These are phyloP conservation scores for Brachynemurus nebulosus DNA, from an alignment of 2,888 invertebrate genomes.

Conservation along the genomic window DNA sequence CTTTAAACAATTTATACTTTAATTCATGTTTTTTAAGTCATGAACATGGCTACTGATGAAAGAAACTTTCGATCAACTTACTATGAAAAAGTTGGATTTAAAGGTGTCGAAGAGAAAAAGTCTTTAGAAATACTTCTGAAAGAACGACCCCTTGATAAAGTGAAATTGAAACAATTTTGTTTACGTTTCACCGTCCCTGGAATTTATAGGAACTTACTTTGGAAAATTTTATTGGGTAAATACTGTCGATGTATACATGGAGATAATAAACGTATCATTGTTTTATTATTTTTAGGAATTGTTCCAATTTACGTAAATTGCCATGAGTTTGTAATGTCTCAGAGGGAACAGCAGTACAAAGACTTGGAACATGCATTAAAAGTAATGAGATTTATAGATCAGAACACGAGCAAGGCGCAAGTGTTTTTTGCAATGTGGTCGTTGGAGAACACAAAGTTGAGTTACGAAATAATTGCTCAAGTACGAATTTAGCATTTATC, in stretches of 20 bases:
- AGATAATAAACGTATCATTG: too few species aligned
- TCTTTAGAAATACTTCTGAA: constrained; percentile 78
- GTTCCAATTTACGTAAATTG: constrained; percentile 64
- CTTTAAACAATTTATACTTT: too few species aligned
- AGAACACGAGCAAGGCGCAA: constrained; percentile 48
- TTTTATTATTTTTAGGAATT: constrained; percentile 59
- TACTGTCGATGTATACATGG: too few species aligned
- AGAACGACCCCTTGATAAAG: constrained; percentile 66
- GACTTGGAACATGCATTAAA: constrained; percentile 58
- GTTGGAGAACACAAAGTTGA: constrained; percentile 54
- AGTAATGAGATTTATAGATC: constrained; percentile 49
- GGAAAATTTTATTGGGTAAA: constrained; percentile 72
- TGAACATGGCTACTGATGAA: constrained; percentile 45
- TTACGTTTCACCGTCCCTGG: constrained; percentile 72
- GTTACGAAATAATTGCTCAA: constrained; percentile 35
- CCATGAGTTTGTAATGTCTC: constrained; percentile 59
- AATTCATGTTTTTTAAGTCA: too few species aligned
- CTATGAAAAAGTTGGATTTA: constrained; percentile 79
- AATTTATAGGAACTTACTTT: constrained; percentile 63
- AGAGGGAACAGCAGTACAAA: constrained; percentile 59
- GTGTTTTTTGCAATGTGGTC: constrained; percentile 71
- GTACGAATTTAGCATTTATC: constrained; percentile 23
- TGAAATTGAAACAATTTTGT: constrained; percentile 73
- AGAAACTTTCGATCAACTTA: constrained; percentile 70
- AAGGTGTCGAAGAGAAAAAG: constrained; percentile 81